Evolutionary conservation across 2,888 invertebrate species (phyloP), one percentile per base, ranked within the genome.

Genomic region (Epistrophe eligans): DNA sequence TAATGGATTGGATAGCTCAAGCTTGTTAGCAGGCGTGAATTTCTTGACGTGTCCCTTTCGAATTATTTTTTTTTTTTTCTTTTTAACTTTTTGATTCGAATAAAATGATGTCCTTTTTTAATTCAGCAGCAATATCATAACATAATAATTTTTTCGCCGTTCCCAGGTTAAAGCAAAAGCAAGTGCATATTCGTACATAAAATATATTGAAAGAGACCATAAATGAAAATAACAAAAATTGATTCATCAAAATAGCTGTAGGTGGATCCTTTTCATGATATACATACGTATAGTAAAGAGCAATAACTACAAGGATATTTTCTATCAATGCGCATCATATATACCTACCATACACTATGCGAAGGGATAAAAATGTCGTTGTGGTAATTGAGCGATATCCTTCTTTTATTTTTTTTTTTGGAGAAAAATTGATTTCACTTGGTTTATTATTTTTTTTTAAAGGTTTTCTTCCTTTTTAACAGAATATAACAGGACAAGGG

Each of bases 301-400:
- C 35, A 74, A 67, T 62, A 71, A 74, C 55, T 79, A 71, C 62
- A 76, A 62, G 77, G 72, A 72, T 80, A 58, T 80, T 74, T 74
- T 64, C n/a, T 74, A 84, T 77, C 80, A 79, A 76, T 84, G 76
- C 79, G 50, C 83, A 74, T 83, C 77, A 60, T 60, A 67, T 58
- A 32, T 32, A 67, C 1, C 0, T 4, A 7, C 0, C 3, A 7
- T 58, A 24, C 43, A n/a, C n/a, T n/a, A n/a, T 24, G 35, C 35
- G 73, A 79, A 66, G 83, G 83, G 83, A 87, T 87, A 79, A 79
- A 79, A 87, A 72, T 87, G 82, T 87, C 87, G 72, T 77, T 87
- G 82, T 77, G 87, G 83, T 87, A 87, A 87, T 83, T 87, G 87
- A 87, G 79, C 79, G 83, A 87, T 83, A 83, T 87, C 79, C 87